Conservation (phyloP, 1,140 invertebrate genomes). For the Thrips palmi region DNA sequence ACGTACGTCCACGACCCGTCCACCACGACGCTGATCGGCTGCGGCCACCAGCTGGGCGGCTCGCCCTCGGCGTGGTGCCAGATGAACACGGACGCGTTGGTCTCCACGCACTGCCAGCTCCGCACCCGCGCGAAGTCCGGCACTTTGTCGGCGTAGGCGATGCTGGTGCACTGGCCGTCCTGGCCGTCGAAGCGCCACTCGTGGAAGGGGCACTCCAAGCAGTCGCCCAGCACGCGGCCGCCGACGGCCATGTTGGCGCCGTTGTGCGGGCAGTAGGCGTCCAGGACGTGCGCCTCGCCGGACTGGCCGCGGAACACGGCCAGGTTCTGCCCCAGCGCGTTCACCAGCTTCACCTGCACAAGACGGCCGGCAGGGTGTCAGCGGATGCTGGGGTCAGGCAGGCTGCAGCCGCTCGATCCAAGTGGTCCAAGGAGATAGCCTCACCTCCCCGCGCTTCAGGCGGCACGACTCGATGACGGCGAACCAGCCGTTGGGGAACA, state of each 20-base stretch:
- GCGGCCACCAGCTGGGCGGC: conserved; percentile 49
- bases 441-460: conserved; percentile 36
- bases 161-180: conserved; percentile 31
- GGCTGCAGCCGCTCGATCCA: no score
- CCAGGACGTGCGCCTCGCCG: conserved; percentile 43
- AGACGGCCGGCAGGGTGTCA: no score
- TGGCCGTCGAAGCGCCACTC: conserved; percentile 58
- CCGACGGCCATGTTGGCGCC: conserved; percentile 69
- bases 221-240: conserved; percentile 51
- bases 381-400: no score
- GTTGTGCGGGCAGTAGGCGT: conserved; percentile 79
- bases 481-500: conserved; percentile 85
- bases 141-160: conserved; percentile 29
- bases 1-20: conserved; percentile 41
- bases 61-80: conserved; percentile 64
- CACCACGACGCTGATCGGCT: conserved; percentile 31
- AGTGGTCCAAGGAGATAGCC: no score
- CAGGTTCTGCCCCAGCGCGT: no score
- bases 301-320: conserved; percentile 49
- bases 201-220: conserved; percentile 78
- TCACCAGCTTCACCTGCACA: no score
- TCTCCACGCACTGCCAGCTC: conserved; percentile 44
- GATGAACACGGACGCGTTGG: conserved; percentile 55
- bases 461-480: conserved; percentile 48
- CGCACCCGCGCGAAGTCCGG: conserved; percentile 38